Percentiles rank a stretch among this genome's conserved stretches.
Evolutionary conservation across 2,113 vertebrate species (phyloP).

Genomic region (Antennarius striatus): DNA sequence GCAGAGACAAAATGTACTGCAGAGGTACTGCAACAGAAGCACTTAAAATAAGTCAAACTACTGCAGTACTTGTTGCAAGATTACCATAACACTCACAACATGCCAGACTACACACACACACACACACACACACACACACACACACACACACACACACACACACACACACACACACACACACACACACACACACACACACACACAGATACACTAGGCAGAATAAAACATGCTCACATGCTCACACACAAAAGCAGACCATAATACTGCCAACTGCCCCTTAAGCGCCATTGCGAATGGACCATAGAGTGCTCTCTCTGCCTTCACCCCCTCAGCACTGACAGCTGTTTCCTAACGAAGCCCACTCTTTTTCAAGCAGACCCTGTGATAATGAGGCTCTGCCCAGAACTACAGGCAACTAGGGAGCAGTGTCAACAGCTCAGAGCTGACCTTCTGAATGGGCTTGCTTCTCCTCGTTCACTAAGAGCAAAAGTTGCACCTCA

Average conservation of each 20-base stretch:
- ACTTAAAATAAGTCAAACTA: slow-evolving; percentile 25
- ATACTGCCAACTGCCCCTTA: slow-evolving; percentile 63
- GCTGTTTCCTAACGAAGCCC: slow-evolving; percentile 80
- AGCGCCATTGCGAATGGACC: slow-evolving; percentile 61
- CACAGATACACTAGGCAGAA: slow-evolving; percentile 4
- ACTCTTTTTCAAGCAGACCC: slow-evolving; percentile 73
- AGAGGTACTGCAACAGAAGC: slow-evolving; percentile 7
- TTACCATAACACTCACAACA: slow-evolving; percentile 15
- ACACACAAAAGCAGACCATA: slow-evolving; percentile 31
- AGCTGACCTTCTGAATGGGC: slow-evolving; percentile 78
- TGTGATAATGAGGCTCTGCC: slow-evolving; percentile 79
- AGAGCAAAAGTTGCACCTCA: slow-evolving; percentile 72
- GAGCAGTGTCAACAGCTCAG: slow-evolving; percentile 79
- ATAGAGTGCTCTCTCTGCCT: slow-evolving; percentile 67
- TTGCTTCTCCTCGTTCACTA: slow-evolving; percentile 68
- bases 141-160: not conserved
- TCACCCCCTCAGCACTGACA: slow-evolving; percentile 75
- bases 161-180: slow-evolving; percentile 18
- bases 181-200: slow-evolving; percentile 1
- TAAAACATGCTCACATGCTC: not conserved
- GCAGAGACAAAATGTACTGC: slow-evolving; percentile 4
- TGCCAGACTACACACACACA: not conserved
- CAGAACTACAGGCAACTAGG: slow-evolving; percentile 75
- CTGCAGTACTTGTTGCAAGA: slow-evolving; percentile 37
- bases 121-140: slow-evolving; percentile 7